phyloP scores from a whole-genome alignment of 2,113 vertebrate genomes.

The Sinocyclocheilus anshuiensis region DNA sequence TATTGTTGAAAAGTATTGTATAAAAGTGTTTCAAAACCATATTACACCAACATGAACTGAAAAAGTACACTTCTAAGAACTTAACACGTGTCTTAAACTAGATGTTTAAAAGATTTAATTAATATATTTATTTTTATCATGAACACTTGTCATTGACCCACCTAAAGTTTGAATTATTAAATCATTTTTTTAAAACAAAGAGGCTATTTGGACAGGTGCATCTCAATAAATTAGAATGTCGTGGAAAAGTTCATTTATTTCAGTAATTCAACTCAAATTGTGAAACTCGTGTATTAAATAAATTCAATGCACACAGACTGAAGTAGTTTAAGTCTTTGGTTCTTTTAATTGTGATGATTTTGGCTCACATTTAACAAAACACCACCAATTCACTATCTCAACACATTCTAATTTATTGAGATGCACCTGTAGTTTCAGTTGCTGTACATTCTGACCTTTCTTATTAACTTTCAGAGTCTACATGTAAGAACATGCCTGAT shows the following conservation, averaged over 20 bases:
- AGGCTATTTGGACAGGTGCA: background rate
- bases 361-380: no score
- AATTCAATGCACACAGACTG: no score
- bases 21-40: background rate
- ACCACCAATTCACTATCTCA: no score
- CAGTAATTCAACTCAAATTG: no score
- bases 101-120: background rate
- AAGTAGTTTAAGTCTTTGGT: no score
- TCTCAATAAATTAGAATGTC: no score
- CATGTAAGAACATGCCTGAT: slow-evolving; percentile 60
- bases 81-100: background rate
- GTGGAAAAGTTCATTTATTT: no score
- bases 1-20: background rate
- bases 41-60: background rate
- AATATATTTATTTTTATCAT: background rate
- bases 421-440: background rate
- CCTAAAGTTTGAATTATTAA: background rate
- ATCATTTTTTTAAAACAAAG: background rate
- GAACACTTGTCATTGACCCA: background rate
- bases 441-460: background rate
- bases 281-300: no score
- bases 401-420: no score
- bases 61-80: background rate
- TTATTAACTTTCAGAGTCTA: slow-evolving; percentile 64
- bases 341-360: no score